These are phyloP conservation scores for Bolborhynchus lineola DNA, from an alignment of 2,113 vertebrate species.

Conservation along the genomic window DNA sequence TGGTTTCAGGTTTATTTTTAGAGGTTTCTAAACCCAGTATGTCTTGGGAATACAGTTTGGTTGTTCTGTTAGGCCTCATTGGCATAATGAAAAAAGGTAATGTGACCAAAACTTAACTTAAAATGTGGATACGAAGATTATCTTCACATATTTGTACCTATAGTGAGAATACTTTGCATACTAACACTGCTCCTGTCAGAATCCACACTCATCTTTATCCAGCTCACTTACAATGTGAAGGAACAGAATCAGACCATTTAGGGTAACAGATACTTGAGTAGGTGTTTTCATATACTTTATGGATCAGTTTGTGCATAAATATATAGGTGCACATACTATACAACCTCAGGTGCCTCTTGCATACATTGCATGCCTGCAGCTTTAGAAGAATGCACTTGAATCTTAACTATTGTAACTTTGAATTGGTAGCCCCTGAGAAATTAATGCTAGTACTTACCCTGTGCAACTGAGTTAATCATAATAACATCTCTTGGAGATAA, in stretches of 20 bases:
- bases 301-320: not conserved
- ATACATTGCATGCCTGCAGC: not conserved
- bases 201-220: not conserved
- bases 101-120: not conserved
- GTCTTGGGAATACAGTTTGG: not conserved
- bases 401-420: not conserved
- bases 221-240: not conserved
- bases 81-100: not conserved
- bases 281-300: not conserved
- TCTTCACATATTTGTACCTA: not conserved
- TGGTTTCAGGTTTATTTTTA: not conserved
- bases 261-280: not conserved
- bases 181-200: not conserved
- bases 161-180: not conserved
- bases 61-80: not conserved
- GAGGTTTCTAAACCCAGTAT: not conserved
- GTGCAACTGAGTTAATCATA: not conserved
- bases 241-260: not conserved
- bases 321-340: not conserved
- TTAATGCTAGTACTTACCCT: not conserved
- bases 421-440: not conserved
- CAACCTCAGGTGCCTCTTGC: not conserved
- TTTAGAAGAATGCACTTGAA: not conserved
- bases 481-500: not conserved
- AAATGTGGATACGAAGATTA: not conserved